These are phyloP conservation scores for Pammene aurita DNA, from an alignment of 2,888 invertebrate species.

Conservation along the genomic window DNA sequence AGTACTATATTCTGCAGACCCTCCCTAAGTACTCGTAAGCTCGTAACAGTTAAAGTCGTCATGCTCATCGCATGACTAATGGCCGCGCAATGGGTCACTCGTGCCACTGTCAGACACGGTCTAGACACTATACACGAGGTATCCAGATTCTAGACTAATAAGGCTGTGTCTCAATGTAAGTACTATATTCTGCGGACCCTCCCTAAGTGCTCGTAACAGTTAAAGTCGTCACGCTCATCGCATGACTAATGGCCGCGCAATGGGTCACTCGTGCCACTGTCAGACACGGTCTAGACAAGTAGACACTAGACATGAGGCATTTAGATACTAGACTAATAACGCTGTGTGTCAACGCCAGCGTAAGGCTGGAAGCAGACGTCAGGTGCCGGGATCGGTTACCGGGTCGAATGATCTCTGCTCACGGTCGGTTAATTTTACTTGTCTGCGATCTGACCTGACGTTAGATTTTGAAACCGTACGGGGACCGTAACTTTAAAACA, in stretches of 20 bases:
- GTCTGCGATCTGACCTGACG: no score
- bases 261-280: slow-evolving; percentile 22
- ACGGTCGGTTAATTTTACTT: no score
- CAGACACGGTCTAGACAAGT: slow-evolving; percentile 1
- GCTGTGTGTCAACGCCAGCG: neutral
- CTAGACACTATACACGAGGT: neutral
- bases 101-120: slow-evolving; percentile 12
- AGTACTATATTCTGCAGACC: no score
- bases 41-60: slow-evolving; percentile 7
- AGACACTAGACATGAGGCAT: neutral
- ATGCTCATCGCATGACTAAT: slow-evolving; percentile 14
- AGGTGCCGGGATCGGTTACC: no score
- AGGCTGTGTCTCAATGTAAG: neutral
- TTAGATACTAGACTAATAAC: neutral
- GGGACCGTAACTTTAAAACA: no score
- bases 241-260: slow-evolving; percentile 7
- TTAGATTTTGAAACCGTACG: no score
- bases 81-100: slow-evolving; percentile 15
- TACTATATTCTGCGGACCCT: neutral
- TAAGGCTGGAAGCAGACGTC: no score
- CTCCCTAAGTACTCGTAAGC: neutral
- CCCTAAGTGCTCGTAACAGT: neutral
- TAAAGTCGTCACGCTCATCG: slow-evolving; percentile 16
- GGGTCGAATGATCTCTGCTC: no score
- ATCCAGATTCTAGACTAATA: neutral